phyloP scores from a whole-genome alignment of 2,113 vertebrate species.

The Athene cunicularia region DNA sequence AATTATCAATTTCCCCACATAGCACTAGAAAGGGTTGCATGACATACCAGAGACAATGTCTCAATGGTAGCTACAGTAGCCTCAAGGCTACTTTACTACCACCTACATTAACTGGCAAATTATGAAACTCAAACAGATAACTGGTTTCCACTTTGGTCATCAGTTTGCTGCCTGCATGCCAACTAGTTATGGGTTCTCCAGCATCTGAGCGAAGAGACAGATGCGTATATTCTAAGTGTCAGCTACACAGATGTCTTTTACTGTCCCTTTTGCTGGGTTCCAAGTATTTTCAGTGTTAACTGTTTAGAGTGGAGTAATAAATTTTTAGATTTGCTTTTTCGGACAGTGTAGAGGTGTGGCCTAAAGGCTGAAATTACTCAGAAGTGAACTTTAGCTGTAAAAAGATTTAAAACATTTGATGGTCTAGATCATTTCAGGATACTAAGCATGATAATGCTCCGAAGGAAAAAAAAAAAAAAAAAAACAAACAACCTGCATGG shows the following conservation, averaged over 20 bases:
- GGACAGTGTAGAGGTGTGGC: not conserved
- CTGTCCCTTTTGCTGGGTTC: not conserved
- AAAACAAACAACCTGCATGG: not conserved
- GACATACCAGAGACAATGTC: not conserved
- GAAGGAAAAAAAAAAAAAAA: not conserved
- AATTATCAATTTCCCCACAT: not conserved
- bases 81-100: not conserved
- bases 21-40: not conserved
- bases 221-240: not conserved
- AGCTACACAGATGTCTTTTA: not conserved
- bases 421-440: not conserved
- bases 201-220: not conserved
- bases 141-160: accelerated
- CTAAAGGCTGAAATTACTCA: not conserved
- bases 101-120: not conserved
- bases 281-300: not conserved
- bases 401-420: not conserved
- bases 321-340: not conserved
- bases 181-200: not conserved
- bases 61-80: not conserved
- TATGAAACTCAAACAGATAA: too few species aligned
- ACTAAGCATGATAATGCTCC: not conserved
- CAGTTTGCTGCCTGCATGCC: not conserved
- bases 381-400: not conserved
- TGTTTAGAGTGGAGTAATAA: not conserved